Evolutionary conservation across 2,113 vertebrate genomes (phyloP).

Genomic region (Tympanuchus pallidicinctus): DNA sequence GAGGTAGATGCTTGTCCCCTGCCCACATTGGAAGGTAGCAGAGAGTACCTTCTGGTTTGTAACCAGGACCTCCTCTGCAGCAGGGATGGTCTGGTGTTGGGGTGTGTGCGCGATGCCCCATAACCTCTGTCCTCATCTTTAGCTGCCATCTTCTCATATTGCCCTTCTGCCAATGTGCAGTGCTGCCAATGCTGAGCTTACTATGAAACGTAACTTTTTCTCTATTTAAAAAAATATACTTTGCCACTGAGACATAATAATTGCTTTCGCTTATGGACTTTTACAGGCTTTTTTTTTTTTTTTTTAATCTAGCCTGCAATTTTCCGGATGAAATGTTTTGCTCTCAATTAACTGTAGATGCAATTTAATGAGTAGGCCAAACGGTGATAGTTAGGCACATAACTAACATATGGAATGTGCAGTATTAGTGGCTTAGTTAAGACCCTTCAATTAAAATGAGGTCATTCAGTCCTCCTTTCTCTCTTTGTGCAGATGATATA

Average conservation of each 20-base stretch:
- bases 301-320: not conserved
- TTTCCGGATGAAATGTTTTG: not conserved
- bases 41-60: not conserved
- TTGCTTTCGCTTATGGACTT: not conserved
- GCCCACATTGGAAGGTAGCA: not conserved
- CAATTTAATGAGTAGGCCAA: not conserved
- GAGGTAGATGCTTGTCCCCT: not conserved
- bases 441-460: constrained; percentile 4
- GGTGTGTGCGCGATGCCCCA: not conserved
- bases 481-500: not conserved
- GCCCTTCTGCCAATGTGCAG: rapidly evolving
- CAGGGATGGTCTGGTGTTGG: not conserved
- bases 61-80: not conserved
- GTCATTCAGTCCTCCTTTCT: constrained; percentile 7
- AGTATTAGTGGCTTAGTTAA: not conserved
- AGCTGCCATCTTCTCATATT: rapidly evolving
- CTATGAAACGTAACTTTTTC: not conserved
- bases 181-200: not conserved
- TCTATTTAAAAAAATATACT: not conserved
- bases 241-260: not conserved
- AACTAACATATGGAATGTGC: not conserved
- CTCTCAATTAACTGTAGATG: not conserved
- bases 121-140: rapidly evolving
- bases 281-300: not conserved
- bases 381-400: not conserved